Base-by-base conservation (phyloP, 2,113 vertebrate genomes). In the Corvus hawaiiensis region DNA sequence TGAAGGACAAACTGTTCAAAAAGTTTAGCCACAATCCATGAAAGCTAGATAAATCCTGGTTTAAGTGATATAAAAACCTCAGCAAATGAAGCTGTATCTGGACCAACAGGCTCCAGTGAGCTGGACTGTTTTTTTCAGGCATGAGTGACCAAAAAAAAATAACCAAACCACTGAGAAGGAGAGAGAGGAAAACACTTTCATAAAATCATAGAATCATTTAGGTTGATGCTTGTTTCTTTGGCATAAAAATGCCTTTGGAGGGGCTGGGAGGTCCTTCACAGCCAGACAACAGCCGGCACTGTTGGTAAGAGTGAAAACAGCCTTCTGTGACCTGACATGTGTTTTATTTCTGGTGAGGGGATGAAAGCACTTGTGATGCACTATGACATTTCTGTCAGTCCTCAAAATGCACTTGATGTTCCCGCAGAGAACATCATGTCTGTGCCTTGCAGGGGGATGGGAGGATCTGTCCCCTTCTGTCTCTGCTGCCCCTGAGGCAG, bases 301-400 rank as follows among this genome's bases (percentile, higher is more conserved):
- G 66, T 61, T 79, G 69, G 51, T 68, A 59, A 75, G 90, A 81
- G 61, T 0, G n/a, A 80, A 80, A 91, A 63, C 84, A 91, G 81
- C 91, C 84, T 92, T 95, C 91, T 95, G 84, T 82, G 89, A 91
- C 89, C 87, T 95, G 91, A 75, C 83, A 37, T n/a, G 75, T 74
- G 78, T 66, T 87, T 91, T 84, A 75, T 82, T 94, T 93, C 91
- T 96, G 93, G 84, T 68, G 91, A 93, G 69, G 67, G 84, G 58
- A 82, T 95, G 89, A 91, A 95, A 93, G 66, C 69, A 69, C 35
- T 93, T 78, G 84, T 7, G 7, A 89, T 75, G 74, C 41, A 23
- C 74, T 89, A 1, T 91, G 94, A 94, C 87, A 79, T 87, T 87
- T 78, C 78, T 94, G 91, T 89, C 74, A 78, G 81, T 75, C 43